phyloP scores from a whole-genome alignment of 92 coral and sea anemone genomes.

The Epizoanthus ramosus region DNA sequence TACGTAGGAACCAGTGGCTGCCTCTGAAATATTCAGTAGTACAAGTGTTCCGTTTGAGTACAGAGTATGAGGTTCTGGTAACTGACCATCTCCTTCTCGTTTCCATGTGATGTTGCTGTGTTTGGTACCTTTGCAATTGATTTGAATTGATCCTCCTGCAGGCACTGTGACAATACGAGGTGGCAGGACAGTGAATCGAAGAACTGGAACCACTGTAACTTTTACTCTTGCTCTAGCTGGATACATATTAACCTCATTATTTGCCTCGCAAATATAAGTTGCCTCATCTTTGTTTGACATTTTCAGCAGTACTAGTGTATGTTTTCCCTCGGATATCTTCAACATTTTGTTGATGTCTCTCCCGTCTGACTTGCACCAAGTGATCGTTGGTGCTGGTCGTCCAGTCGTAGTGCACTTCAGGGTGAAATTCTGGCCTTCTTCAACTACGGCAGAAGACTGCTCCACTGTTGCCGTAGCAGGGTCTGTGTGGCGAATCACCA shows the following conservation, averaged over 20 bases:
- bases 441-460: not conserved
- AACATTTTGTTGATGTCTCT: not conserved
- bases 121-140: not conserved
- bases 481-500: not conserved
- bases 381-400: not conserved
- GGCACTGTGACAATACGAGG: not conserved
- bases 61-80: no score
- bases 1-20: not conserved
- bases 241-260: no score
- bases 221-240: not conserved
- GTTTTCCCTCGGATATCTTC: no score
- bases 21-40: not conserved
- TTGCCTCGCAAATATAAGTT: no score
- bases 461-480: not conserved
- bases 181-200: not conserved
- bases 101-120: not conserved
- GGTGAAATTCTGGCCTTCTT: constrained; percentile 1
- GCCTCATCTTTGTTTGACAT: no score
- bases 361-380: not conserved
- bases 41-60: not conserved
- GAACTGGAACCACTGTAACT: not conserved
- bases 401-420: not conserved
- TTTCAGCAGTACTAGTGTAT: no score
- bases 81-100: not conserved
- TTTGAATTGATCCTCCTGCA: not conserved